Evolutionary conservation across 2,888 invertebrate genomes (phyloP), one percentile per base, ranked within the genome.

Genomic region (Blastobasis lacticolella): DNA sequence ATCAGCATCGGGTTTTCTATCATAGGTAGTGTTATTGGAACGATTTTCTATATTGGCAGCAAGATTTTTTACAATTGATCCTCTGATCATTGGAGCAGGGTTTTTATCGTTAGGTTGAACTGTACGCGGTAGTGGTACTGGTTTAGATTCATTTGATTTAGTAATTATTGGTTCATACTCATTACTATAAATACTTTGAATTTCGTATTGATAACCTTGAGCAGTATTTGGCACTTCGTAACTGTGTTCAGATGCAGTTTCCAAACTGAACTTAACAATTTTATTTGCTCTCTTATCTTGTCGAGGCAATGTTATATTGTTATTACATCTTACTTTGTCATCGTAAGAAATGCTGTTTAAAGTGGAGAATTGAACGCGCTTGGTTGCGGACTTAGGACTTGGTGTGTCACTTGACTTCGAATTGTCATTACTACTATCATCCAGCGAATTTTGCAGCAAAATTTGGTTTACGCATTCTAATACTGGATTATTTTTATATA

Each of bases 401-500:
- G 85, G 84, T 46, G 84, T 65, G 70, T 88, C 85, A 60, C 88
- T 87, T 44, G 82, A 84, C 62, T 86, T 84, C 6, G 87, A 85
- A 61, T 81, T 84, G 57, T 88, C 88, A 61, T 85, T 86, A 56
- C 86, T 87, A 61, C 88, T 89, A 54, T 89, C 91, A 57, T 91
- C 91, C 73, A 91, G 85, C 23, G 91, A 91, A 71, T 95, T 95
- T 63, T 94, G 93, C 38, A 95, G 78, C 43, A 95, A 81, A 63
- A 95, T 95, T 79, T 94, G 95, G 82, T 95, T 95, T 59, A 95
- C 95, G 69, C 95, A 95, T 76, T 95, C 95, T 49, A 95, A 78
- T 6, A 95, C 95, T 1, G 95, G 95, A 79, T 95, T 95, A 61
- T 95, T 94, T 73, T 93, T 91, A 61, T 93, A 93, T 61, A 92